Evolutionary conservation across 1,140 invertebrate genomes (phyloP).

Genomic region (Drosophila grimshawi): DNA sequence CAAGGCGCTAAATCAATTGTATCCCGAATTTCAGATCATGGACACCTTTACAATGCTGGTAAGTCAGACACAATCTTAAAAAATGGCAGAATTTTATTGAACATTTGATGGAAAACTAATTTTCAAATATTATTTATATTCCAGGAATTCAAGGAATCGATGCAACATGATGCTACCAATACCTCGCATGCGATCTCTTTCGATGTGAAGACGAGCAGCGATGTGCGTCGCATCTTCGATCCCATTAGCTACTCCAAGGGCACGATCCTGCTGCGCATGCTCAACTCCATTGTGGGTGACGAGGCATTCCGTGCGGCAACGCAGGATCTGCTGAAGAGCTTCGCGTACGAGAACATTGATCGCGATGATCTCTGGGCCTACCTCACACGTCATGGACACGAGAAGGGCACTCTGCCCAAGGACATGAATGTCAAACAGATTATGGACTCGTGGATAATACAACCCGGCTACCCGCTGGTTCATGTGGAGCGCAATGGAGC

Average conservation of each 20-base stretch:
- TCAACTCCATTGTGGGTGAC: constrained; percentile 90
- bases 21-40: constrained; percentile 90
- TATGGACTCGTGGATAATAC: constrained; percentile 93
- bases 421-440: constrained; percentile 87
- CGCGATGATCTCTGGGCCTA: constrained; percentile 90
- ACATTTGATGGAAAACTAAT: too few species aligned
- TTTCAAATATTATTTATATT: background rate
- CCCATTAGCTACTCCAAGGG: constrained; percentile 94
- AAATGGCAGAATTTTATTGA: too few species aligned
- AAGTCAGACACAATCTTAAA: background rate
- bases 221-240: constrained; percentile 94
- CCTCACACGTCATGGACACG: constrained; percentile 86
- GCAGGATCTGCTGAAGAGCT: constrained; percentile 86
- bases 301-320: constrained; percentile 89
- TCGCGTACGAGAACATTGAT: constrained; percentile 88
- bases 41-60: constrained; percentile 90
- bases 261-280: constrained; percentile 92
- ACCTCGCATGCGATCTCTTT: constrained; percentile 90
- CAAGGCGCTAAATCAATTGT: constrained; percentile 87
- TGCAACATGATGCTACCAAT: constrained; percentile 89
- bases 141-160: constrained; percentile 88
- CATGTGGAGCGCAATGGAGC: constrained; percentile 84
- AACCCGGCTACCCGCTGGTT: constrained; percentile 93
- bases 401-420: constrained; percentile 83
- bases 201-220: constrained; percentile 88